phyloP scores from a whole-genome alignment of 2,888 invertebrate genomes.

The Nezara viridula region DNA sequence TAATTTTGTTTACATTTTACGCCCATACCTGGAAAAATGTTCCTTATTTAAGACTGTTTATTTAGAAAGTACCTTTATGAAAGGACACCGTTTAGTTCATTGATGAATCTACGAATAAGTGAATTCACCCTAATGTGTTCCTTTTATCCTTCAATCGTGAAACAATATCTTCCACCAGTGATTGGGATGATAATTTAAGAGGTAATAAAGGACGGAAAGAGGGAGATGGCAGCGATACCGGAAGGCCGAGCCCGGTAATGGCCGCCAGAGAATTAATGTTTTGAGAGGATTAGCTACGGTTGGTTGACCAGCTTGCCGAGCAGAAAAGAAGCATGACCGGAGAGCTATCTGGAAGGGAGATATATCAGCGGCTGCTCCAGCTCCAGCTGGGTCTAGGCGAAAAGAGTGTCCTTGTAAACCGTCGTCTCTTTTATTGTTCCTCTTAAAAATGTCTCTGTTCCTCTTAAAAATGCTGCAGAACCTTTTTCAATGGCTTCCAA shows the following conservation, averaged over 20 bases:
- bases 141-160: background rate
- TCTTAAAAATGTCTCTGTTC: background rate
- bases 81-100: background rate
- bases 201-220: background rate
- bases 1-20: no score
- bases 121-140: background rate
- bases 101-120: background rate
- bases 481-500: background rate
- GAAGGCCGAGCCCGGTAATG: background rate
- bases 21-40: no score
- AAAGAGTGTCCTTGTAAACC: background rate
- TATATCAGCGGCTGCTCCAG: conserved; percentile 19
- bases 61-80: no score
- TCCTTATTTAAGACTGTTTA: no score
- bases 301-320: conserved; percentile 1
- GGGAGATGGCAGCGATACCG: conserved; percentile 41
- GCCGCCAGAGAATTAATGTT: conserved; percentile 39
- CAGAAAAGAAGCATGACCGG: conserved; percentile 41
- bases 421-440: background rate
- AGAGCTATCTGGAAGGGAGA: conserved; percentile 1
- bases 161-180: background rate
- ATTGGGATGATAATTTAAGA: background rate
- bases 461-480: background rate
- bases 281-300: conserved; percentile 42
- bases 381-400: background rate